Base-by-base conservation (phyloP, 2,113 vertebrate genomes). In the Sarotherodon lohbergeri region DNA sequence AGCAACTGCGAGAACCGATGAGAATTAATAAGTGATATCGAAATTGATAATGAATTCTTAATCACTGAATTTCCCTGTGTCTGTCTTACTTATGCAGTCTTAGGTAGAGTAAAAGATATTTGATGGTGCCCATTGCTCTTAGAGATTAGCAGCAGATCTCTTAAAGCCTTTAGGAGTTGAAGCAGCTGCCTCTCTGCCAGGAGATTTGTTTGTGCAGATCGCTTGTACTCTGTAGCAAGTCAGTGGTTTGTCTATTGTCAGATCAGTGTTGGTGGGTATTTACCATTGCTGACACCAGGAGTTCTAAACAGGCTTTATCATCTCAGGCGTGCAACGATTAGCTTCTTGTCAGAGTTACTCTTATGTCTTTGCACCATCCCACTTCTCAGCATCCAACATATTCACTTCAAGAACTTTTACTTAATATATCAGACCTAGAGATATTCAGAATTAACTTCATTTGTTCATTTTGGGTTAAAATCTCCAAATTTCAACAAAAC, bases 21-120 rank as follows among this genome's bases (percentile, higher is more conserved):
- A 61, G 0, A 63, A 63, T 63, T 5, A 34, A 10, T 0, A 66
- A 36, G 32, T 13, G 19, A 66, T 66, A n/a, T 39, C 0, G 34
- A 39, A 39, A 66, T n/a, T 36, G 17, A 66, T 66, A 6, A 39
- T 66, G 0, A 36, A 66, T 36, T 66, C 61, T n/a, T 36, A 39
- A 66, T 12, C 34, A 66, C 32, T 66, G 32, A 66, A 39, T n/a
- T 66, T 66, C 24, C 43, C 16, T 76, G 0, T 29, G 43, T 50
- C 71, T 50, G 16, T 50, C 43, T 50, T 50, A 7, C 43, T 78
- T 50, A 50, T 50, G 6, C 71, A 78, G 43, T 19, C 24, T 50
- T 29, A 50, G 9, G 24, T 22, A 50, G 41, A 48, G 14, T 78
- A 50, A 17, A 76, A 78, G 27, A 78, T 78, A 50, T 50, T 50